phyloP scores from a whole-genome alignment of 1,140 invertebrate species.

The Metaphire vulgaris region DNA sequence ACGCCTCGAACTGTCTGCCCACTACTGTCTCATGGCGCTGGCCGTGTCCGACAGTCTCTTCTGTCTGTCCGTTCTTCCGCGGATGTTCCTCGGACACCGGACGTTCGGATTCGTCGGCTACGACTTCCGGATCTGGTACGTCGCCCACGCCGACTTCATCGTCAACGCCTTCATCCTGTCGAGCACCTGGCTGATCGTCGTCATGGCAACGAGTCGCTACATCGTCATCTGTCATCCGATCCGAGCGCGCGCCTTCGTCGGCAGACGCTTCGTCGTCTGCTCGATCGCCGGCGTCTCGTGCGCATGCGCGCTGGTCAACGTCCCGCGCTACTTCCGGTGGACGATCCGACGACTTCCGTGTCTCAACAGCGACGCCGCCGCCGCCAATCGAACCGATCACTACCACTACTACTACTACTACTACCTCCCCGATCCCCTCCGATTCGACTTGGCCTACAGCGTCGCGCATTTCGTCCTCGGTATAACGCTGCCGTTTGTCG shows the following conservation, averaged over 20 bases:
- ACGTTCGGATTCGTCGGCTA: not conserved
- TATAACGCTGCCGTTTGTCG: not conserved
- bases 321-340: not conserved
- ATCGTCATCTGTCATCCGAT: not conserved
- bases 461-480: not conserved
- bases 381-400: not conserved
- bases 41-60: not conserved
- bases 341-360: slow-evolving; percentile 8
- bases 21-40: not conserved
- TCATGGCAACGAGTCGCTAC: not conserved
- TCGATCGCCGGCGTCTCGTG: not conserved
- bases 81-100: not conserved
- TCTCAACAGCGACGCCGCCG: slow-evolving; percentile 1
- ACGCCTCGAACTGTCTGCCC: not conserved
- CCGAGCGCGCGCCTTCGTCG: slow-evolving; percentile 3
- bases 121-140: not conserved
- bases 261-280: not conserved
- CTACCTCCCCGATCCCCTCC: not conserved
- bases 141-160: not conserved
- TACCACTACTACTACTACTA: not conserved
- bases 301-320: slow-evolving; percentile 22
- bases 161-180: not conserved
- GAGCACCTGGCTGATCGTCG: not conserved
- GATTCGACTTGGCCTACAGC: not conserved
- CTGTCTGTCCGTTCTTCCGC: not conserved